Conservation (phyloP, 2,888 invertebrate species). For the Linnaemya vulpina region DNA sequence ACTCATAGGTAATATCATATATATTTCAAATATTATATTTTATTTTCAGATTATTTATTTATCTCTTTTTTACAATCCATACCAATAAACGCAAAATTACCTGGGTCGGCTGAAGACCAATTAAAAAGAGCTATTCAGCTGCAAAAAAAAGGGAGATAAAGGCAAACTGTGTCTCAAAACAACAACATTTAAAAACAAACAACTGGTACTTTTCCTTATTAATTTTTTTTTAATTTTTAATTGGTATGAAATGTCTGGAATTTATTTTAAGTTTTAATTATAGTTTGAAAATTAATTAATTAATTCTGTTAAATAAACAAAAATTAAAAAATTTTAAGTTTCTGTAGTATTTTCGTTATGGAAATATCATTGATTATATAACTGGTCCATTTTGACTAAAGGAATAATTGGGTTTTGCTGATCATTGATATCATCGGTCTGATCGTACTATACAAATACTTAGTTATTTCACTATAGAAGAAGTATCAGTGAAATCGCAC, state of each 20-base stretch:
- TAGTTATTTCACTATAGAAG: slow-evolving; percentile 7
- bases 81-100: slow-evolving; percentile 13
- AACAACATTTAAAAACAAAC: not conserved
- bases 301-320: slow-evolving; percentile 16
- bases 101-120: slow-evolving; percentile 19
- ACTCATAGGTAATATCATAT: slow-evolving; percentile 29
- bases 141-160: not conserved
- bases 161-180: slow-evolving; percentile 23
- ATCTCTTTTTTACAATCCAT: slow-evolving; percentile 27
- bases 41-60: slow-evolving; percentile 1
- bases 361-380: slow-evolving; percentile 19
- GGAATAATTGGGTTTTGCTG: slow-evolving; percentile 26
- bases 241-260: not conserved
- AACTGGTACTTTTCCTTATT: slow-evolving; percentile 7
- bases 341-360: slow-evolving; percentile 21
- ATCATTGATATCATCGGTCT: slow-evolving; percentile 28
- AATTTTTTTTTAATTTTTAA: not conserved
- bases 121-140: slow-evolving; percentile 6
- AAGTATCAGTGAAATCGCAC: not conserved
- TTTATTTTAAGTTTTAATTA: slow-evolving; percentile 22
- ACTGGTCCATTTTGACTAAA: slow-evolving; percentile 26
- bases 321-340: slow-evolving; percentile 9
- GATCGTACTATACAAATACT: slow-evolving; percentile 24
- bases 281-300: slow-evolving; percentile 2
- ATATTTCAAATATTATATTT: slow-evolving; percentile 26